These are phyloP conservation scores for Tyrophagus putrescentiae DNA, from an alignment of 1,140 invertebrate species.

Conservation along the genomic window DNA sequence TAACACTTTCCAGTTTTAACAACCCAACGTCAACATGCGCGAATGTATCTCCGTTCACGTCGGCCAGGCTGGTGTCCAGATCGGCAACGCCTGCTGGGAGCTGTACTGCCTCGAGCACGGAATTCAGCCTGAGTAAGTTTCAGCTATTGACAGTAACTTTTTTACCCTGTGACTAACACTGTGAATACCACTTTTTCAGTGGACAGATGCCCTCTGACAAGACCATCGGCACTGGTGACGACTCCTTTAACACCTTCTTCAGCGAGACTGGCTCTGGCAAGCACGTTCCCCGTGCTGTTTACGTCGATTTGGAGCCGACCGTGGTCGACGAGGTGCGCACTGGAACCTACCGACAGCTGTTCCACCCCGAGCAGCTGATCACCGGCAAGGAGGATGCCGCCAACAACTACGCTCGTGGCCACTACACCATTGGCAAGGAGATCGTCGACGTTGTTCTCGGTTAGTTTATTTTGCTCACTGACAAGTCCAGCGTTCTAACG, in stretches of 20 bases:
- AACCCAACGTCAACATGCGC: conserved; percentile 28
- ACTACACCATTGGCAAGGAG: conserved; percentile 46
- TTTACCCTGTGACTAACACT: no score
- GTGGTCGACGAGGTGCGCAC: conserved; percentile 59
- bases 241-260: conserved; percentile 78
- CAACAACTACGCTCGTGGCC: conserved; percentile 42
- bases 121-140: conserved; percentile 29
- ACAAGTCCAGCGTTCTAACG: no score
- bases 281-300: conserved; percentile 63
- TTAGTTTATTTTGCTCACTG: no score
- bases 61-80: conserved; percentile 75
- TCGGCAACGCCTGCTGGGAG: conserved; percentile 66
- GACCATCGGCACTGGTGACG: conserved; percentile 45
- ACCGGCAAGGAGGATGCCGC: conserved; percentile 49
- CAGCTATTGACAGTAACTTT: no score
- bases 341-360: conserved; percentile 47
- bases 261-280: conserved; percentile 72
- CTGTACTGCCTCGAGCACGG: conserved; percentile 76
- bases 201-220: conserved; percentile 32
- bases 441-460: conserved; percentile 59
- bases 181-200: no score
- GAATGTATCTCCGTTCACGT: conserved; percentile 75
- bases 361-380: conserved; percentile 52
- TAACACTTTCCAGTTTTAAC: neutral
- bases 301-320: conserved; percentile 72